Base-by-base conservation (phyloP, 2,888 invertebrate genomes). In the Heteromyza rotundicornis region DNA sequence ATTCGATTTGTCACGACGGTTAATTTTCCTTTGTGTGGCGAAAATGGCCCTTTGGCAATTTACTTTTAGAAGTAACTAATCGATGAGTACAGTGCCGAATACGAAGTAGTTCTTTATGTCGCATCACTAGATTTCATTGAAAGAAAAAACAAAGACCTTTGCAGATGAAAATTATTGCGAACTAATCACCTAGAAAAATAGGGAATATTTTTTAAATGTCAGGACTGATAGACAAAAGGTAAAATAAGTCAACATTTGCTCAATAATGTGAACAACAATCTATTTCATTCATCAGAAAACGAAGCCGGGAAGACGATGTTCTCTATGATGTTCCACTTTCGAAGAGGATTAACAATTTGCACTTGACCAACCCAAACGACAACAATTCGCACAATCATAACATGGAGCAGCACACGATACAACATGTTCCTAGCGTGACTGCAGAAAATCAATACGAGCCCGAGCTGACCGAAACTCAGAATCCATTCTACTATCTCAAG, bases 341-440 rank as follows among this genome's bases (percentile, higher is more conserved):
- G 14, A 95, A 95, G 82, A 87, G 95, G 76, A 95, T 95, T 73
- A 95, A 95, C 81, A 94, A 94, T 84, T 86, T 95, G 57, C 94
- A 94, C 77, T 89, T 94, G 72, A 91, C 17, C 7, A 47, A 91
- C 7, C 17, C 91, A 79, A 53, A 63, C 47, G 64, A 62, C 2
- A 58, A 64, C 14, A 20, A 57, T 19, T 14, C 10, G 12, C 66
- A 56, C 50, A 56, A 58, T 47, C n/a, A n/a, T n/a, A n/a, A n/a
- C n/a, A n/a, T n/a, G n/a, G 17, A 20, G 51, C 64, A 56, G 49
- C 36, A 19, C 7, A 57, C 52, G 60, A 62, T 56, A n/a, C 62
- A 55, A 44, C 16, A 23, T 20, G 10, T 10, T n/a, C 3, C n/a
- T n/a, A 40, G 3, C 10, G 44, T 55, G 49, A 24, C 64, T 3